Conservation (phyloP, 2,888 invertebrate species). For the Catocala nupta region DNA sequence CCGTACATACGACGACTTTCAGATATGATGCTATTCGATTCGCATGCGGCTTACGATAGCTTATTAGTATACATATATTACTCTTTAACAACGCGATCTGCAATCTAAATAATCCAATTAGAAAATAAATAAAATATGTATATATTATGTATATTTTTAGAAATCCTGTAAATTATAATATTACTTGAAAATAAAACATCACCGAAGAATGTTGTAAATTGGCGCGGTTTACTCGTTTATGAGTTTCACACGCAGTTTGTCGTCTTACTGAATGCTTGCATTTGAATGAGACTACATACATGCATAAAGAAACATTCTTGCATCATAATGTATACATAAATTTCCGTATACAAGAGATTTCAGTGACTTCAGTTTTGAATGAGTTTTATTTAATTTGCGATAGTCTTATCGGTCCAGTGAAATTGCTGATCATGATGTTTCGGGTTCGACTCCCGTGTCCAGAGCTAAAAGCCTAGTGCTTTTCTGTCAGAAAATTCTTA, state of each 20-base stretch:
- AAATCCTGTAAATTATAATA: neutral
- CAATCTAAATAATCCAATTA: too few species aligned
- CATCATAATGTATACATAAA: conserved; percentile 3
- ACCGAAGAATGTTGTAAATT: conserved; percentile 9
- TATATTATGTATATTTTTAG: conserved; percentile 1
- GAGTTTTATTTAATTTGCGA: too few species aligned
- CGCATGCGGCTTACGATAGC: too few species aligned
- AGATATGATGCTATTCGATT: too few species aligned
- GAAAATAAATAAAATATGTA: neutral
- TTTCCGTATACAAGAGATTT: conserved; percentile 4
- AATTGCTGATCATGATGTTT: too few species aligned
- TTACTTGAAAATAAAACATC: neutral
- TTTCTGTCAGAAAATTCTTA: too few species aligned
- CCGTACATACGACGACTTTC: too few species aligned
- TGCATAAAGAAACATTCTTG: conserved; percentile 1
- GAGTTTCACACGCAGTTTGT: conserved; percentile 16
- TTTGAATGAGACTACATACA: conserved; percentile 9
- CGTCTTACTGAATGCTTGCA: conserved; percentile 11
- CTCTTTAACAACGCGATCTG: too few species aligned
- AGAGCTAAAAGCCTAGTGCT: too few species aligned
- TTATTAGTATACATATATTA: too few species aligned
- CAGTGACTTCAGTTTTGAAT: neutral
- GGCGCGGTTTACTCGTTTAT: conserved; percentile 1
- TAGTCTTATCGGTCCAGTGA: too few species aligned
- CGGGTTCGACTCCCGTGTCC: too few species aligned